phyloP scores from a whole-genome alignment of 2,797 vertebrate genomes.

The Gallinago solitaria region DNA sequence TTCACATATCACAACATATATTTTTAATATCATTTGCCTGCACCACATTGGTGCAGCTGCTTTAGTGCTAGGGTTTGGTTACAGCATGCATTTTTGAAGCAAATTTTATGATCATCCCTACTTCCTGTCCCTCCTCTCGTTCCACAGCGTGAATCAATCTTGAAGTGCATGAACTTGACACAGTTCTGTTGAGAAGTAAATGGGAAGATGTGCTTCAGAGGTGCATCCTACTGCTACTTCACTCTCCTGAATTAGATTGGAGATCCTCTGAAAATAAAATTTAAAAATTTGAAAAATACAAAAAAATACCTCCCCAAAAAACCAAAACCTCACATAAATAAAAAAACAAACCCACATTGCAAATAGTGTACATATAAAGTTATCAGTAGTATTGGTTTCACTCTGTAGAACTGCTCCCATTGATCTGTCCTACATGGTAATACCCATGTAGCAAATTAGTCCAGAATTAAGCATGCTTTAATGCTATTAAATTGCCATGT shows the following conservation, averaged over 20 bases:
- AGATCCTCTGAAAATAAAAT: not conserved
- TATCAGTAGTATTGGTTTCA: not conserved
- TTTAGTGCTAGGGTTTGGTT: not conserved
- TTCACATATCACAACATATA: not conserved
- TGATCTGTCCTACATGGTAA: not conserved
- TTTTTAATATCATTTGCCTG: not conserved
- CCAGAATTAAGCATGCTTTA: not conserved
- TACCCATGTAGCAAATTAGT: not conserved
- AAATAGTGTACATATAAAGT: not conserved
- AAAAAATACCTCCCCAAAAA: fast-evolving
- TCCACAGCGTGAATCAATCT: not conserved
- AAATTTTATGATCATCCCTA: not conserved
- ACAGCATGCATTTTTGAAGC: not conserved
- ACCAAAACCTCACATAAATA: not conserved
- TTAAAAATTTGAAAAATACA: not conserved
- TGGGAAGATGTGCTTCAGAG: not conserved
- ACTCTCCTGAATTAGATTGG: not conserved
- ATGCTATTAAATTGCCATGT: not conserved
- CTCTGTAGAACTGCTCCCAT: not conserved
- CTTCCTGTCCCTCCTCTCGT: not conserved
- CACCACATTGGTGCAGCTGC: not conserved
- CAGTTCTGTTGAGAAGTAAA: not conserved
- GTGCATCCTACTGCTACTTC: not conserved
- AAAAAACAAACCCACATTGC: not conserved
- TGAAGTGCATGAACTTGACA: not conserved